phyloP scores from a whole-genome alignment of 1,140 invertebrate species.

The Caerostris extrusa region DNA sequence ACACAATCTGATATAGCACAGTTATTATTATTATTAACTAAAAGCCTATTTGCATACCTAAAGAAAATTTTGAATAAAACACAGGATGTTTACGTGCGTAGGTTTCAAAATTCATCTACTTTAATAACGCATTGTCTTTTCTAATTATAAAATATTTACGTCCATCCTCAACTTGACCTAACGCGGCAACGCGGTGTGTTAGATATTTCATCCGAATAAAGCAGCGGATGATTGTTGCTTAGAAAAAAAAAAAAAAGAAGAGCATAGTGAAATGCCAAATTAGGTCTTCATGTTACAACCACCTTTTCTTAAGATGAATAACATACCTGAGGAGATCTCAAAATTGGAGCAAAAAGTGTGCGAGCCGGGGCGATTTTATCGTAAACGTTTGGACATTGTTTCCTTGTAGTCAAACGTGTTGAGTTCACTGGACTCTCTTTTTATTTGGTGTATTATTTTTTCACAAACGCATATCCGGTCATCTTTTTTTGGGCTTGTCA shows the following conservation, averaged over 20 bases:
- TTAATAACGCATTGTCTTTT: not conserved
- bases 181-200: not conserved
- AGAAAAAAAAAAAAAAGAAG: not conserved
- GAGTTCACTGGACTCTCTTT: slow-evolving; percentile 22
- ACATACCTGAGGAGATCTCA: not conserved
- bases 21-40: not conserved
- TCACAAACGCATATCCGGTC: not conserved
- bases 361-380: slow-evolving; percentile 8
- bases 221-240: not conserved
- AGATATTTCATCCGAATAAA: not conserved
- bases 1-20: not conserved
- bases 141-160: slow-evolving; percentile 35
- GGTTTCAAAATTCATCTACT: not conserved
- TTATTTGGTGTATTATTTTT: not conserved
- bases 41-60: not conserved
- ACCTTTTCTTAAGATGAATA: not conserved
- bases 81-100: not conserved
- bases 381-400: not conserved
- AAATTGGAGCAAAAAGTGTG: slow-evolving; percentile 31
- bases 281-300: not conserved
- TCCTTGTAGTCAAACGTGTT: slow-evolving; percentile 19
- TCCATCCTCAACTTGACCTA: slow-evolving; percentile 14
- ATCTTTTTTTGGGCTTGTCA: not conserved
- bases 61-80: not conserved
- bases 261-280: not conserved